Base-by-base conservation (phyloP, 2,888 invertebrate genomes). In the Meloe dianella region DNA sequence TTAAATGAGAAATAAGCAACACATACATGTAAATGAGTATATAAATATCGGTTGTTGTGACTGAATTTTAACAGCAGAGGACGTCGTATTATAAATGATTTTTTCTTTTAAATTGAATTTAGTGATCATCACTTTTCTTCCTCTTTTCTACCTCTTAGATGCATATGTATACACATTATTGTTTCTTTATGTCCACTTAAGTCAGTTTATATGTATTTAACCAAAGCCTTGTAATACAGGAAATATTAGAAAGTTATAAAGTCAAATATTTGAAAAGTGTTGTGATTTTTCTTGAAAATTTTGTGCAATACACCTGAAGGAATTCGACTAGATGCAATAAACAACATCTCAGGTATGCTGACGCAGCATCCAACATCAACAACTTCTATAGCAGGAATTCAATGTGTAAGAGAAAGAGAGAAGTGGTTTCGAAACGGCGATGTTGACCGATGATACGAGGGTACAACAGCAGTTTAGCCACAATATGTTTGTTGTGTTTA, bases 61-160 rank as follows among this genome's bases (percentile, higher is more conserved):
- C 35, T 35, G 14, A 14, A 14, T 35, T 35, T 35, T 35, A 35
- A 35, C 35, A 14, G 35, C 35, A 35, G n/a, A n/a, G 35, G 35
- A 35, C 35, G 14, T 14, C 5, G 35, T 14, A 35, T 35, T 35
- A 35, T 14, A 35, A n/a, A 35, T 5, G 32, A 32, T 32, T 1
- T 32, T 32, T 32, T 10, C 7, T 8, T 30, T 8, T n/a, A 35
- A 35, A 14, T 35, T 14, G 14, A 59, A 17, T 57, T 67, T 60
- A 27, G 27, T 27, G 27, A 27, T 64, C 60, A 57, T 57, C 64
- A 57, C 20, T 47, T 60, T 47, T 38, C 14, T 61, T 47, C 54
- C 29, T 62, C 65, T 68, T 65, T 65, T 65, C 68, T 63, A 65
- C 65, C 68, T 68, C 65, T 65, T 63, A 41, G 17, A 41, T 17